Percentiles rank a stretch among this genome's conserved stretches.
Evolutionary conservation across 2,113 vertebrate genomes (phyloP).

Genomic region (Oostethus manadensis): DNA sequence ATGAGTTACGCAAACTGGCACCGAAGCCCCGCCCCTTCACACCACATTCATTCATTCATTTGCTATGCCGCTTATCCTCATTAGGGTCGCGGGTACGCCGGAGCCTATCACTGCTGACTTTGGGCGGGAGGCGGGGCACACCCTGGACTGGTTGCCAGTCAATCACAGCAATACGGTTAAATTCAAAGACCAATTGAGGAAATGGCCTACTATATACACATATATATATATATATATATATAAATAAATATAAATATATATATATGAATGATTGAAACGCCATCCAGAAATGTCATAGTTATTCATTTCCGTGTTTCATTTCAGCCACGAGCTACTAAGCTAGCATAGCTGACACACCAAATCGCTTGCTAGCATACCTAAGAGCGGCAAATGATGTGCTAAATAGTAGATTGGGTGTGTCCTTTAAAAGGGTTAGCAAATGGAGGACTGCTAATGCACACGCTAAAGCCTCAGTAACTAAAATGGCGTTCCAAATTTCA

Average conservation of each 20-base stretch:
- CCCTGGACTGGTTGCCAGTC: too few relatives aligned
- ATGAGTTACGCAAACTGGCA: conserved; percentile 53
- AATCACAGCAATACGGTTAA: neutral
- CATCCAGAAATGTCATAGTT: neutral
- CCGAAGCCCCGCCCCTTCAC: conserved; percentile 38
- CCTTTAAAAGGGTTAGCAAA: neutral
- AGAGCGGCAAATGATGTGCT: neutral
- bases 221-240: neutral
- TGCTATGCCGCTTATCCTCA: too few relatives aligned
- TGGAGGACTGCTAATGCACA: neutral
- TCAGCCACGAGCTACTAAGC: neutral
- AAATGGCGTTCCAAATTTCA: conserved; percentile 48
- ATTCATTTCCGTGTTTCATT: neutral
- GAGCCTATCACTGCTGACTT: too few relatives aligned
- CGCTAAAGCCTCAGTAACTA: neutral
- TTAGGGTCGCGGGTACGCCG: too few relatives aligned
- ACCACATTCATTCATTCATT: too few relatives aligned
- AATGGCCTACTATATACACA: too few relatives aligned
- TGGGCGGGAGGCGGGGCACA: too few relatives aligned
- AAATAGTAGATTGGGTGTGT: neutral
- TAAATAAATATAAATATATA: neutral
- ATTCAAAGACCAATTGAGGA: neutral
- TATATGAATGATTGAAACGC: neutral
- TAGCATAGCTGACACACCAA: neutral
- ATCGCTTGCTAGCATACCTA: neutral